A percentile compares a stretch with the other conserved stretches of the same genome.
These are phyloP conservation scores for Periplaneta americana DNA, from an alignment of 1,140 invertebrate genomes.

Conservation along the genomic window DNA sequence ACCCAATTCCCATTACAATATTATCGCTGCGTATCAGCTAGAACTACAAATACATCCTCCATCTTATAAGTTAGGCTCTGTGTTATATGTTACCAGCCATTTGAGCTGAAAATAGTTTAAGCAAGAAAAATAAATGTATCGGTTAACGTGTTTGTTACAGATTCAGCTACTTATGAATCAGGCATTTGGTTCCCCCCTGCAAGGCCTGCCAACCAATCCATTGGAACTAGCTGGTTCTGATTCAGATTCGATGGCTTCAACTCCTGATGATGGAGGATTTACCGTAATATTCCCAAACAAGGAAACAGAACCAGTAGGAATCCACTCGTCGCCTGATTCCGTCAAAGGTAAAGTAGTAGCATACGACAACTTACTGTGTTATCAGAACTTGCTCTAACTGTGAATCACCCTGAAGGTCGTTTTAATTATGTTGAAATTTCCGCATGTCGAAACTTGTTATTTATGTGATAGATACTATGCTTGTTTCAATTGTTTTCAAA, in stretches of 20 bases:
- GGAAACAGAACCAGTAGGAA: background rate
- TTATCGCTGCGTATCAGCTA: too few relatives aligned
- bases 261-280: conserved; percentile 18
- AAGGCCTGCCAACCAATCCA: conserved; percentile 11
- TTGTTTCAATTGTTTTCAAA: too few relatives aligned
- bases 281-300: background rate
- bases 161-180: conserved; percentile 26
- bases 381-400: background rate
- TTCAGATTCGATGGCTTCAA: conserved; percentile 23
- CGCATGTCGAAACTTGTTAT: too few relatives aligned
- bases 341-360: background rate
- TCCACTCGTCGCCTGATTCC: background rate
- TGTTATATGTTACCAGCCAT: background rate
- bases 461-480: background rate
- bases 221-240: conserved; percentile 20
- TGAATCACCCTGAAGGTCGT: too few relatives aligned
- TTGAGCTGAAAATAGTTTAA: background rate
- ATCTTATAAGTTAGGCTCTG: too few relatives aligned
- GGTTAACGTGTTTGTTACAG: conserved; percentile 13
- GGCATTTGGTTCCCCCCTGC: conserved; percentile 17
- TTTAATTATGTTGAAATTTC: too few relatives aligned
- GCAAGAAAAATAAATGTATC: background rate
- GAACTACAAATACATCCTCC: too few relatives aligned
- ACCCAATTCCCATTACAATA: too few relatives aligned
- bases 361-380: background rate